Percentiles rank a stretch among this genome's conserved stretches.
These are phyloP conservation scores for Agrochola litura DNA, from an alignment of 2,888 invertebrate species.

Conservation along the genomic window DNA sequence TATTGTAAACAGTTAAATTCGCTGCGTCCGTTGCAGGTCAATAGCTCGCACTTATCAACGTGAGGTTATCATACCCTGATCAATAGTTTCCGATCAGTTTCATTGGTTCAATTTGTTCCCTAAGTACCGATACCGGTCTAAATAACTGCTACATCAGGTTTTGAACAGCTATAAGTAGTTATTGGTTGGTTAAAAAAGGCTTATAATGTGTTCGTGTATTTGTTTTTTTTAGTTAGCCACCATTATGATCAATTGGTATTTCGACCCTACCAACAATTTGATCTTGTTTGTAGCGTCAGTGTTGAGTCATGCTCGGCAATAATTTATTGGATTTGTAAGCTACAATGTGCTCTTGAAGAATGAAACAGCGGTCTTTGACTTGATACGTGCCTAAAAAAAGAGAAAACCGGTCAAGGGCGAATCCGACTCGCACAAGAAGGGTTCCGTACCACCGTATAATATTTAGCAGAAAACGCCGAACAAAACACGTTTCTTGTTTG, in stretches of 20 bases:
- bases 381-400: not conserved
- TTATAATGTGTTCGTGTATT: not conserved
- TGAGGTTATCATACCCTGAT: conserved; percentile 45
- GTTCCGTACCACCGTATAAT: too few species aligned
- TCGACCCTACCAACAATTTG: conserved; percentile 42
- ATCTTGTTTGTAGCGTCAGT: conserved; percentile 15
- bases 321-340: conserved; percentile 17
- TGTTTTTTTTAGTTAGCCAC: conserved; percentile 7
- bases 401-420: not conserved
- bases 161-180: conserved; percentile 4
- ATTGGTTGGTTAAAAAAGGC: not conserved
- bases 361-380: conserved; percentile 14
- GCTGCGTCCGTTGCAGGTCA: conserved; percentile 60
- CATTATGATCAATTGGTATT: conserved; percentile 42
- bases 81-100: conserved; percentile 21
- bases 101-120: conserved; percentile 12
- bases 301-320: conserved; percentile 36
- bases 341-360: conserved; percentile 9
- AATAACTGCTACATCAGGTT: conserved; percentile 9
- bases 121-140: not conserved
- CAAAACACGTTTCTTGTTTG: too few species aligned
- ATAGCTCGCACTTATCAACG: conserved; percentile 42
- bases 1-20: conserved; percentile 50
- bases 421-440: too few species aligned
- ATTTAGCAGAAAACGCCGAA: too few species aligned